Base-by-base conservation (phyloP, 2,113 vertebrate species). In the Neofelis nebulosa region DNA sequence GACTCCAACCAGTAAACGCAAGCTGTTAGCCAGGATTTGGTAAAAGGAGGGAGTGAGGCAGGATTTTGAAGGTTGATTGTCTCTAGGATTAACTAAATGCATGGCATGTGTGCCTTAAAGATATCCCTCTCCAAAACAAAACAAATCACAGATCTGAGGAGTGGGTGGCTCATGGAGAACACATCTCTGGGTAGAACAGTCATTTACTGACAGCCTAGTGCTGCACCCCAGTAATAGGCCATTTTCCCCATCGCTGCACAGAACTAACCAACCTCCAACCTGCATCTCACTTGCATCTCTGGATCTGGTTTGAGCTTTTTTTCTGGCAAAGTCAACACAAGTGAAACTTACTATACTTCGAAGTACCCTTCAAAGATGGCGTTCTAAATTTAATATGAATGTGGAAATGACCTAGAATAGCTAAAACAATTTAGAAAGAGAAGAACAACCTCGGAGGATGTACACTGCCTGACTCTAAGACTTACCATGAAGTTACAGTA, bases 161-260 rank as follows among this genome's bases (percentile, higher is more conserved):
- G 94, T 88, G 74, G 96, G 95, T 55, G 95, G 74, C 36, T 96
- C 10, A 0, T 1, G 21, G 83, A 63, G 83, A 92, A 68, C 33
- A 27, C 65, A 41, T 71, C 82, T 91, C 88, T 13, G 71, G 83
- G 50, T 5, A 41, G 76, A 74, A 52, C 61, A 41, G 29, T 91
- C 92, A 36, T 73, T 96, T 97, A 80, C 71, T 55, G 96, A 86
- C 74, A 78, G 95, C 14, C 66, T 36, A 96, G n/a, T 1, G 11
- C 33, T 7, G 69, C 15, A 3, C 73, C 82, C 91, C 33, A 1
- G 96, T 86, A 69, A 97, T 50, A 89, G 97, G 45, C 97, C 94
- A 61, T 97, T 96, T 95, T 89, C 97, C 29, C 50, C 95, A 52
- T 91, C 90, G 27, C 86, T 85, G 96, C 92, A 91, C 96, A 71